Conservation (phyloP, 1,140 invertebrate genomes). For the Cotesia chilonis region DNA sequence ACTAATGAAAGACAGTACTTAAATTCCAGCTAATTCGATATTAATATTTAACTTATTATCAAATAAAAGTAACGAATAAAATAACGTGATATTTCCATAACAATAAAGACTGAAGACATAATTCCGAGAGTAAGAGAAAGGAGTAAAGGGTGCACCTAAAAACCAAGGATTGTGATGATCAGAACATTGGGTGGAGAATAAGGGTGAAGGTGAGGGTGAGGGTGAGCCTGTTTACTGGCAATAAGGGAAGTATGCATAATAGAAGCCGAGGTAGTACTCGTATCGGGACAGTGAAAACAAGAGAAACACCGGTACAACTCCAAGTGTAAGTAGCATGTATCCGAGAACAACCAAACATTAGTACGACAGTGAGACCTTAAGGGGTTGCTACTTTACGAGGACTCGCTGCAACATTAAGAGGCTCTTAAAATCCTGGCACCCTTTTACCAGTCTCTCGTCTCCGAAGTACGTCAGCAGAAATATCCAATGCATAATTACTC, state of each 20-base stretch:
- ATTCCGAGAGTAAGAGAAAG: no score
- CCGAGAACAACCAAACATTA: no score
- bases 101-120: no score
- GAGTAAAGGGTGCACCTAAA: no score
- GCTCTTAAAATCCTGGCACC: constrained; percentile 23
- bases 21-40: no score
- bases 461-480: constrained; percentile 6
- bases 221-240: constrained; percentile 56
- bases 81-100: no score
- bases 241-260: constrained; percentile 59
- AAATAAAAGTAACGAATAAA: no score
- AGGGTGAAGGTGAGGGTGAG: constrained; percentile 29
- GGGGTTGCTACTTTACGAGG: constrained; percentile 55
- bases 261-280: constrained; percentile 43
- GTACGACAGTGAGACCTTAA: constrained; percentile 28
- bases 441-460: neutral
- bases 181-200: neutral
- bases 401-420: constrained; percentile 45
- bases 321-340: no score
- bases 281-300: constrained; percentile 37
- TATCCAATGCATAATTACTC: neutral
- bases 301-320: constrained; percentile 1
- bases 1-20: no score
- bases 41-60: no score
- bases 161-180: no score